A percentile compares a stretch with the other conserved stretches of the same genome.
These are phyloP conservation scores for Rhopalosiphum padi DNA, from an alignment of 1,140 invertebrate species.

Conservation along the genomic window DNA sequence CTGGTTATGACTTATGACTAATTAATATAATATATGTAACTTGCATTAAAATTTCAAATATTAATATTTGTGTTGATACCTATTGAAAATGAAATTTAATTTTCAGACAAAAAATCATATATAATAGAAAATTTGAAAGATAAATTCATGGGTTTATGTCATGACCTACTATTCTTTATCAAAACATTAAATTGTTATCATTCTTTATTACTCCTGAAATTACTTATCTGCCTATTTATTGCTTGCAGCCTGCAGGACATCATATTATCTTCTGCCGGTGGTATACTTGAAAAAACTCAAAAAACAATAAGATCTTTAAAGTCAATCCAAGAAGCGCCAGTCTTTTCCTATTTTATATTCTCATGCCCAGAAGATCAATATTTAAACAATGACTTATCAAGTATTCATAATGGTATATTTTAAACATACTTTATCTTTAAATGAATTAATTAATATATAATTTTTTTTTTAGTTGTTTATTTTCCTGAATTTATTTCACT, in stretches of 20 bases:
- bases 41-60: not conserved
- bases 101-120: conserved; percentile 72
- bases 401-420: conserved; percentile 67
- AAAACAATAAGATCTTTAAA: conserved; percentile 75
- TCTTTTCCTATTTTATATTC: conserved; percentile 78
- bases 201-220: conserved; percentile 92
- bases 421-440: not conserved
- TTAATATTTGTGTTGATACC: not conserved
- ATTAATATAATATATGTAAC: not conserved
- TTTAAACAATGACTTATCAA: conserved; percentile 79
- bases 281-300: conserved; percentile 81
- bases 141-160: conserved; percentile 74
- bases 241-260: conserved; percentile 78
- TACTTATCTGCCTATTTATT: conserved; percentile 68
- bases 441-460: not conserved
- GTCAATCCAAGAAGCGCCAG: conserved; percentile 76
- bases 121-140: conserved; percentile 77
- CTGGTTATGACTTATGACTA: not conserved
- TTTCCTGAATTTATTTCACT: conserved; percentile 4
- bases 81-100: not conserved
- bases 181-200: conserved; percentile 70
- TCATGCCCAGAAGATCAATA: conserved; percentile 85
- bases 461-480: not conserved
- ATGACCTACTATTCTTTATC: conserved; percentile 73
- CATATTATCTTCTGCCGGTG: conserved; percentile 86